phyloP scores from a whole-genome alignment of 2,888 invertebrate genomes.

The Phlogophora meticulosa region DNA sequence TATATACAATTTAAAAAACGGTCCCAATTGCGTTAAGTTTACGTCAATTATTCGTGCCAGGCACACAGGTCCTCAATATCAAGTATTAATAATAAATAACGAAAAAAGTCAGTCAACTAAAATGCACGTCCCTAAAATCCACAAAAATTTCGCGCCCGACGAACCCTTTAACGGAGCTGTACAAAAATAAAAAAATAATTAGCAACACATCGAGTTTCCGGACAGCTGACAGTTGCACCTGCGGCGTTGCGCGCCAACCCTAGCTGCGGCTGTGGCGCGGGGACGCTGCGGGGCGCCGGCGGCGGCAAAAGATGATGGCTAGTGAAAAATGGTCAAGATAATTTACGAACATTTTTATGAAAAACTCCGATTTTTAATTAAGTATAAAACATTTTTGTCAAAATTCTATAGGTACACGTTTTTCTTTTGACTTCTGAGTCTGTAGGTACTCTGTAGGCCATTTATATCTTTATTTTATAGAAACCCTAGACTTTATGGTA shows the following conservation, averaged over 20 bases:
- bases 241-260: constrained; percentile 65
- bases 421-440: constrained; percentile 10
- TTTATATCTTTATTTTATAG: neutral
- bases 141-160: constrained; percentile 3
- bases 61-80: no score
- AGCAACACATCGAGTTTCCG: constrained; percentile 66
- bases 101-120: neutral
- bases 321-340: constrained; percentile 73
- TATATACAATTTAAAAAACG: no score
- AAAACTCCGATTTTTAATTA: constrained; percentile 32
- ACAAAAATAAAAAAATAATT: constrained; percentile 72
- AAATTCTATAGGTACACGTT: constrained; percentile 28
- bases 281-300: constrained; percentile 39
- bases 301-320: constrained; percentile 30
- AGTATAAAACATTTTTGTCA: constrained; percentile 15
- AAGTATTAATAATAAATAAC: neutral
- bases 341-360: constrained; percentile 54
- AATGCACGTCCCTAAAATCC: constrained; percentile 7
- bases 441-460: neutral
- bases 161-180: constrained; percentile 62
- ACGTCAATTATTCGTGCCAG: no score
- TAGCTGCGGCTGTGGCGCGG: constrained; percentile 37
- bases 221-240: constrained; percentile 88
- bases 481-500: neutral
- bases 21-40: no score